Evolutionary conservation across 2,113 vertebrate genomes (phyloP).

Genomic region (Saccopteryx leptura): DNA sequence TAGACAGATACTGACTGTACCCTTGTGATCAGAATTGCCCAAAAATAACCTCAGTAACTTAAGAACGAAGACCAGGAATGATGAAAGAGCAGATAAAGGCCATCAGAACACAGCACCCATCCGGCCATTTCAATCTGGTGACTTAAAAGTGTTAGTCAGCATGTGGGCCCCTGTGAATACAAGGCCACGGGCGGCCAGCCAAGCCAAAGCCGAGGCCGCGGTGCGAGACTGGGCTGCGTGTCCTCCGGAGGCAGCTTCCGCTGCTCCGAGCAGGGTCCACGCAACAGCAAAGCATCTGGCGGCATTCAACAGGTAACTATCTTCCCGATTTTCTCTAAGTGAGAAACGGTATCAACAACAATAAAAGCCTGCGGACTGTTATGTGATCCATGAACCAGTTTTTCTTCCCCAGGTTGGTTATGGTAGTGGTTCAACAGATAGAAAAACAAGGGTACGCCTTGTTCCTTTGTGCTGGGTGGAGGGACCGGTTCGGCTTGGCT

Average conservation of each 20-base stretch:
- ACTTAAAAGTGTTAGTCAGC: not conserved
- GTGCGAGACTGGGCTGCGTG: not conserved
- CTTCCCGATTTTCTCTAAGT: constrained; percentile 64
- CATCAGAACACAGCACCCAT: not conserved
- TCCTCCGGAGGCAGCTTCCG: constrained; percentile 9
- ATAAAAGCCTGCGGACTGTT: constrained; percentile 36
- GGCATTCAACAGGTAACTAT: constrained; percentile 44
- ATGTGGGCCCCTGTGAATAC: not conserved
- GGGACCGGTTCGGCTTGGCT: not conserved
- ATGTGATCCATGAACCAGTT: constrained; percentile 31
- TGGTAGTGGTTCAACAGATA: not conserved
- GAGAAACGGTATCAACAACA: constrained; percentile 54
- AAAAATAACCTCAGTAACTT: constrained; percentile 26
- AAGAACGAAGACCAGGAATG: constrained; percentile 56
- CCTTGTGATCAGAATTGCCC: constrained; percentile 34
- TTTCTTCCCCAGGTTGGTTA: constrained; percentile 4
- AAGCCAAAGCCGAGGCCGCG: not conserved
- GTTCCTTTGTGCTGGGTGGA: not conserved
- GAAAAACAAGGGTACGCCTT: constrained; percentile 5
- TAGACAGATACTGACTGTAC: not conserved
- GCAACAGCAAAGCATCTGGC: constrained; percentile 44
- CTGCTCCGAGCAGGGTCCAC: constrained; percentile 45
- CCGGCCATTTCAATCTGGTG: not conserved
- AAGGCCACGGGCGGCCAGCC: not conserved
- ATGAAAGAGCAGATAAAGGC: constrained; percentile 11